A percentile compares a stretch with the other conserved stretches of the same genome.
Conservation (phyloP, 1,140 invertebrate genomes). For the Heliothis virescens region DNA sequence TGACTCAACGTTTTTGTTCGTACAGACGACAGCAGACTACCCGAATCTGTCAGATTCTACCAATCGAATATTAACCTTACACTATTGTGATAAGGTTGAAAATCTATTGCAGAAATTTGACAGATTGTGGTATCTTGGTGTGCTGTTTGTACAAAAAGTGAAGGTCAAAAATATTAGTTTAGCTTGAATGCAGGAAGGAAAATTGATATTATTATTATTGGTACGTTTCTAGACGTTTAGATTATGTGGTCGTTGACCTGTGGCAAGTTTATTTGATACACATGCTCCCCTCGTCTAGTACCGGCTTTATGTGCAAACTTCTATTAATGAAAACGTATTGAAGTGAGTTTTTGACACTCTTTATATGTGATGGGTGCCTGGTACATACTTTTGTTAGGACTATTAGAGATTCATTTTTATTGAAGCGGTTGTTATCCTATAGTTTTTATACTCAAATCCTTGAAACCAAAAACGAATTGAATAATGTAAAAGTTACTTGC, state of each 20-base stretch:
- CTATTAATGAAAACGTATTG: slow-evolving; percentile 7
- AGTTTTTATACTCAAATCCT: neutral
- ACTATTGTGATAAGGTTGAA: too few species aligned
- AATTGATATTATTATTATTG: slow-evolving; percentile 27
- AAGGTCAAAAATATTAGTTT: slow-evolving; percentile 17
- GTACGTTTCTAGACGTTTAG: slow-evolving; percentile 31
- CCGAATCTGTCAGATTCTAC: too few species aligned
- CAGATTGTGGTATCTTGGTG: too few species aligned
- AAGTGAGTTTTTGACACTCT: neutral
- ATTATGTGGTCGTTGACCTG: slow-evolving; percentile 38
- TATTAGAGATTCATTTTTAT: neutral
- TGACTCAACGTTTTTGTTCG: slow-evolving; percentile 16
- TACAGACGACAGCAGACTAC: neutral
- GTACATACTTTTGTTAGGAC: too few species aligned
- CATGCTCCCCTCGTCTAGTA: neutral
- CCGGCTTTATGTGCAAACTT: slow-evolving; percentile 14
- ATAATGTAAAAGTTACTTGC: neutral
- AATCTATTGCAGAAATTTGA: too few species aligned
- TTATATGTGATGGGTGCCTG: neutral
- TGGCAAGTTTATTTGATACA: slow-evolving; percentile 4
- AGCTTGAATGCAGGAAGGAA: slow-evolving; percentile 14
- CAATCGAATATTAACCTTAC: too few species aligned
- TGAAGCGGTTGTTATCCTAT: neutral
- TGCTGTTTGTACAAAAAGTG: too few species aligned
- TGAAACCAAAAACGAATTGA: neutral